A percentile compares a stretch with the other conserved stretches of the same genome.
These are phyloP conservation scores for Rhea americana DNA, from an alignment of 2,113 vertebrate species.

Conservation along the genomic window DNA sequence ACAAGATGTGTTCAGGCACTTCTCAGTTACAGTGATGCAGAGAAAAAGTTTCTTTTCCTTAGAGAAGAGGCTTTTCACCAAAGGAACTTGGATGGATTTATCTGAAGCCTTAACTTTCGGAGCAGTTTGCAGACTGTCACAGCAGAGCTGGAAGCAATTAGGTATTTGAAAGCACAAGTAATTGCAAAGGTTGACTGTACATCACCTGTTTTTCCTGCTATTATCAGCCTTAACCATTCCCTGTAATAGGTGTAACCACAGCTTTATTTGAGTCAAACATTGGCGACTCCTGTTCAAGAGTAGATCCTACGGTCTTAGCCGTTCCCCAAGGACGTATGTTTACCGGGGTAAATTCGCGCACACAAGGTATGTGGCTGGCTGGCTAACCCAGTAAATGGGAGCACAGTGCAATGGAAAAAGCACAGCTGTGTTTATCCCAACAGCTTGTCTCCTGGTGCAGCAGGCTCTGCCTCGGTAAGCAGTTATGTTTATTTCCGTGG, in stretches of 20 bases:
- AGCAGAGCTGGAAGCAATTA: neutral
- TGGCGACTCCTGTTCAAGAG: neutral
- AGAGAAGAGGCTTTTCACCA: neutral
- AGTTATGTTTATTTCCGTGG: neutral
- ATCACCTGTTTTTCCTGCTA: neutral
- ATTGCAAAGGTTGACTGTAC: neutral
- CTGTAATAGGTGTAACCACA: conserved; percentile 11
- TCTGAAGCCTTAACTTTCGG: neutral
- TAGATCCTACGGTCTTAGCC: neutral
- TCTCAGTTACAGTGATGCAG: neutral
- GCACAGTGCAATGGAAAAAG: neutral
- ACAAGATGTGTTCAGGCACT: neutral
- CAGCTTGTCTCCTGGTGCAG: neutral
- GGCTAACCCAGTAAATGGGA: conserved; percentile 6
- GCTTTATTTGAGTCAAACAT: conserved; percentile 29
- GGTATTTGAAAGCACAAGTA: neutral
- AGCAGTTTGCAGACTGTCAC: neutral
- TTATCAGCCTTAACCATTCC: neutral
- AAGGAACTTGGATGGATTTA: neutral
- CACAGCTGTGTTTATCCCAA: conserved; percentile 45
- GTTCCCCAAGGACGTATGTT: neutral
- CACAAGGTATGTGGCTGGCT: neutral
- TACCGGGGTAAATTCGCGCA: neutral
- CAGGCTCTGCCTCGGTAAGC: conserved; percentile 6
- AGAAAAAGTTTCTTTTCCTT: neutral